Base-by-base conservation (phyloP, 2,113 vertebrate species). In the Vicugna pacos region DNA sequence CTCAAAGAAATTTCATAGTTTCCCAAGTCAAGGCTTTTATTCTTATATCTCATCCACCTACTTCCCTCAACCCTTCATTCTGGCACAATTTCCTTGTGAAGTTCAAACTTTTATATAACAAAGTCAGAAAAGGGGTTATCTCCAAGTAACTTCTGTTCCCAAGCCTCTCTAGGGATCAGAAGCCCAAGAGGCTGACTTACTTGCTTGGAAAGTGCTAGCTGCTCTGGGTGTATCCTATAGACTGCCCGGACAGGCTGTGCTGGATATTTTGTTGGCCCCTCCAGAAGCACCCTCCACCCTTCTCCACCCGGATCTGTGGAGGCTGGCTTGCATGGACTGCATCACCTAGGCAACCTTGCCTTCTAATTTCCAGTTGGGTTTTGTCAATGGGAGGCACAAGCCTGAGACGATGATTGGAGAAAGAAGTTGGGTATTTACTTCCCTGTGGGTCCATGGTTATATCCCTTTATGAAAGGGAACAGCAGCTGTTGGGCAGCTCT, bases 231-330 rank as follows among this genome's bases (percentile, higher is more conserved):
- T 76, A 67, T 30, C 46, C 64, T 50, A 6, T 10, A 72, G 42
- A 95, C 93, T 94, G 73, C 91, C 77, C 69, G 70, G 76, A 97
- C 94, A 94, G 96, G 97, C 89, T 85, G 4, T 35, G 69, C 97
- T 77, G 72, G 84, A 48, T 92, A 64, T 60, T 65, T 82, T 17
- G 8, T 60, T 46, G 56, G 89, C 48, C 62, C 67, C 32, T 88
- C 67, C 75, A 32, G 32, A 76, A 19, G 60, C 42, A 70, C 35
- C 12, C 80, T 69, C 92, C 8, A 3, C 77, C 56, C 56, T 95
- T 77, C 65, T 60, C 84, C 69, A 52, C 87, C 58, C 90, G 81
- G 50, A 60, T 52, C 76, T 50, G 24, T n/a, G 54, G 48, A 84
- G 72, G 56, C 58, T 77, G 56, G 72, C 52, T 15, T 7, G 15